Evolutionary conservation across 2,888 invertebrate genomes (phyloP).

Genomic region (Lutraria lutraria): DNA sequence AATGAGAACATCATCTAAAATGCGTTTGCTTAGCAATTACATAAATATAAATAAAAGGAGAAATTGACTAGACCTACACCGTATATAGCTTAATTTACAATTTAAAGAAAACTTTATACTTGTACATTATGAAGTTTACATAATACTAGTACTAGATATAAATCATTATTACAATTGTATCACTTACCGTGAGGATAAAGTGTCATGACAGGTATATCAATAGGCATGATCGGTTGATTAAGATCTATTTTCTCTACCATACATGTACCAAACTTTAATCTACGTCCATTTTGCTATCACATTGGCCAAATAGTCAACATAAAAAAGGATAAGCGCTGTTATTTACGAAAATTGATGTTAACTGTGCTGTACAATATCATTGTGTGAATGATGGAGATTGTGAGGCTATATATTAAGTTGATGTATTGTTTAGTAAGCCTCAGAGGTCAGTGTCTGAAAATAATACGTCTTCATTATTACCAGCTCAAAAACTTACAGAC

Average conservation of each 20-base stretch:
- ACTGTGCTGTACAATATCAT: conserved; percentile 80
- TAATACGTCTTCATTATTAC: conserved; percentile 51
- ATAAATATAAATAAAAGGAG: too few relatives aligned
- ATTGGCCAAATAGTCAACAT: conserved; percentile 86
- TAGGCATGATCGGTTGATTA: conserved; percentile 71
- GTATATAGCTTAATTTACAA: too few relatives aligned
- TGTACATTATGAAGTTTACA: too few relatives aligned
- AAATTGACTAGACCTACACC: too few relatives aligned
- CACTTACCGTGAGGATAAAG: conserved; percentile 85
- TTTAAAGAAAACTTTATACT: too few relatives aligned
- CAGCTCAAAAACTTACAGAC: conserved; percentile 86
- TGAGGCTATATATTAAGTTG: conserved; percentile 79
- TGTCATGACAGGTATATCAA: conserved; percentile 75
- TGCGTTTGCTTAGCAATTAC: too few relatives aligned
- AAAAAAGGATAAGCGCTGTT: conserved; percentile 64
- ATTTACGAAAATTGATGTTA: conserved; percentile 69
- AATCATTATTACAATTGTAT: too few relatives aligned
- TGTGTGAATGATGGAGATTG: conserved; percentile 75
- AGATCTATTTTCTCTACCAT: conserved; percentile 85
- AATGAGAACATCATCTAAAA: too few relatives aligned
- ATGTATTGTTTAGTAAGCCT: conserved; percentile 78
- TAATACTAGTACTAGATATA: too few relatives aligned
- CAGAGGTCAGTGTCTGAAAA: conserved; percentile 53
- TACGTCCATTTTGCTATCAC: conserved; percentile 89
- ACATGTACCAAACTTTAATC: conserved; percentile 90